Percentiles rank a stretch among this genome's conserved stretches.
Conservation (phyloP, 2,113 vertebrate genomes). For the Pelecanus crispus region DNA sequence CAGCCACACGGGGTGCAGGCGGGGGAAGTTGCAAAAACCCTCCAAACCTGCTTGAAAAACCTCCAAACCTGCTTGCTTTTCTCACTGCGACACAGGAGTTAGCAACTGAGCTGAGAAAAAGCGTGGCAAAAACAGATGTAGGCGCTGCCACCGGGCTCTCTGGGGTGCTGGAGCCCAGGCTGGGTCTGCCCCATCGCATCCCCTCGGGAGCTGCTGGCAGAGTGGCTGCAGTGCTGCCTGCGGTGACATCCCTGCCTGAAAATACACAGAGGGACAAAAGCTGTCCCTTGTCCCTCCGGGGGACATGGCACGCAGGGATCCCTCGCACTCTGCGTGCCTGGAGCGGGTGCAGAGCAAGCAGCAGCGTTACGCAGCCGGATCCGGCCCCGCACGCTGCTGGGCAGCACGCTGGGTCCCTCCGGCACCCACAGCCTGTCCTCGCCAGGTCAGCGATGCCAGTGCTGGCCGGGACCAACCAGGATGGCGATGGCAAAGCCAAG, state of each 20-base stretch:
- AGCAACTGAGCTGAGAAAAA: background rate
- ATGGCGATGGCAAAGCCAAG: background rate
- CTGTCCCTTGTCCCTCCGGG: background rate
- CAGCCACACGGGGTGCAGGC: background rate
- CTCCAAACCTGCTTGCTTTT: background rate
- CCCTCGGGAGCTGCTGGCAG: background rate
- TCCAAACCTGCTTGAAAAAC: background rate
- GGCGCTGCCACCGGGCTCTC: accelerated
- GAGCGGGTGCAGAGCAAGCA: background rate
- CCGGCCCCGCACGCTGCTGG: accelerated
- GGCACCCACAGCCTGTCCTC: background rate
- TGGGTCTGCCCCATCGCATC: background rate
- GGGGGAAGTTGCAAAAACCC: constrained; percentile 38
- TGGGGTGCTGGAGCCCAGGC: background rate
- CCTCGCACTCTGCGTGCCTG: accelerated
- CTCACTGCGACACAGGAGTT: background rate
- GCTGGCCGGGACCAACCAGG: background rate
- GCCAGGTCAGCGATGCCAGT: accelerated
- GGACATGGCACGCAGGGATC: background rate
- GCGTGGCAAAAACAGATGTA: accelerated
- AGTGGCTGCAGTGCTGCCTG: background rate
- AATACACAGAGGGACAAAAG: background rate
- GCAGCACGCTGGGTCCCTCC: background rate
- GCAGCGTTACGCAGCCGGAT: background rate
- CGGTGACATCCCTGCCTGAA: background rate